Base-by-base conservation (phyloP, 2,888 invertebrate species). In the Tetrapedia diversipes region DNA sequence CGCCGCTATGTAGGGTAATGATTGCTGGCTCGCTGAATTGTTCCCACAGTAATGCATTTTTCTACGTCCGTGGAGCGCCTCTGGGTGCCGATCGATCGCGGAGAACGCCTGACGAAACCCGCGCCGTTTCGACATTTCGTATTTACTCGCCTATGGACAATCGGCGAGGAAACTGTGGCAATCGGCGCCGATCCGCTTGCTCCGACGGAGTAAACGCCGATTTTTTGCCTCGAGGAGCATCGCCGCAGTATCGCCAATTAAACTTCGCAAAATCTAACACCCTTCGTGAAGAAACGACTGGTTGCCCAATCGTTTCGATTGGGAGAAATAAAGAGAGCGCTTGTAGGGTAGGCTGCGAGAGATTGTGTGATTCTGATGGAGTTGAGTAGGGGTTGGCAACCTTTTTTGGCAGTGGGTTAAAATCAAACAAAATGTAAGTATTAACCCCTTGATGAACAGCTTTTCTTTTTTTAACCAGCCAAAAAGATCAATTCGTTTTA, bases 101-200 rank as follows among this genome's bases (percentile, higher is more conserved):
- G 66, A n/a, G n/a, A 65, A 63, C 75, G 69, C 60, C 82, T 84
- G 82, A 80, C 80, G 84, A 82, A 83, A 82, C 84, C 69, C 77
- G 68, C 65, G 73, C 60, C 54, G 63, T 83, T 83, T 83, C 83
- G 79, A 43, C 83, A 84, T 66, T 77, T 73, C 73, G 76, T 73
- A 41, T 76, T 70, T 68, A n/a, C 69, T 61, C 63, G 72, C 76
- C 77, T 64, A 60, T 73, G 67, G 77, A 80, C 84, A 75, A 77
- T 82, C 65, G 79, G 37, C 14, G 34, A 60, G 29, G 57, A 51
- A 79, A 77, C 56, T 53, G 66, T 59, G 61, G 67, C 79, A 65
- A 79, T 69, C 49, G 57, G 19, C 27, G 43, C 14, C 67, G 47
- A 76, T 43, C 43, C 59, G 24, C 19, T 34, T 22, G 45, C 56